A percentile compares a stretch with the other conserved stretches of the same genome.
These are phyloP conservation scores for Samia ricini DNA, from an alignment of 1,140 invertebrate genomes.

Conservation along the genomic window DNA sequence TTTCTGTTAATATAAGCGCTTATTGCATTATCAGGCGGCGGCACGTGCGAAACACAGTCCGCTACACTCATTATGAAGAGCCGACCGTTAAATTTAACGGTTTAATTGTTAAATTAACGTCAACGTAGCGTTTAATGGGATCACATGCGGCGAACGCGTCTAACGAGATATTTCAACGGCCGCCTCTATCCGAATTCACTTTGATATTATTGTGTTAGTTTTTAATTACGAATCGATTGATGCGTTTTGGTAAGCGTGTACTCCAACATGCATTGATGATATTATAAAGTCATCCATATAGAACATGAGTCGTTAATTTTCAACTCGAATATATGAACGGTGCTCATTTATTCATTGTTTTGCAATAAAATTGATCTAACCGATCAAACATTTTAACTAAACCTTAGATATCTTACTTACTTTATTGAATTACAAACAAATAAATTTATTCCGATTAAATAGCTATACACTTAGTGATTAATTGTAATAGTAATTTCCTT, in stretches of 20 bases:
- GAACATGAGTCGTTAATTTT: too few relatives aligned
- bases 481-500: too few relatives aligned
- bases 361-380: too few relatives aligned
- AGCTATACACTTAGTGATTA: too few relatives aligned
- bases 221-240: neutral
- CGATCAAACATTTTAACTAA: too few relatives aligned
- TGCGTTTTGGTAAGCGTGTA: neutral
- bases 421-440: too few relatives aligned
- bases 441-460: too few relatives aligned
- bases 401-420: too few relatives aligned
- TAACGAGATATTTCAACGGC: neutral
- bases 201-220: neutral
- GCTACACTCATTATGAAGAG: neutral
- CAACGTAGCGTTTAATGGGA: neutral
- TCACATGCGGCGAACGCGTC: neutral
- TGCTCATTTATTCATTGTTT: too few relatives aligned
- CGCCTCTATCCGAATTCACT: neutral
- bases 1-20: neutral
- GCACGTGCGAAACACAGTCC: neutral
- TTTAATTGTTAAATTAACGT: constrained; percentile 1
- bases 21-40: neutral
- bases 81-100: neutral
- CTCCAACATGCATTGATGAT: neutral
- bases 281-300: neutral
- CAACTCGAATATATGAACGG: too few relatives aligned